Evolutionary conservation across 2,113 vertebrate species (phyloP).

Genomic region (Sinocyclocheilus rhinocerous): DNA sequence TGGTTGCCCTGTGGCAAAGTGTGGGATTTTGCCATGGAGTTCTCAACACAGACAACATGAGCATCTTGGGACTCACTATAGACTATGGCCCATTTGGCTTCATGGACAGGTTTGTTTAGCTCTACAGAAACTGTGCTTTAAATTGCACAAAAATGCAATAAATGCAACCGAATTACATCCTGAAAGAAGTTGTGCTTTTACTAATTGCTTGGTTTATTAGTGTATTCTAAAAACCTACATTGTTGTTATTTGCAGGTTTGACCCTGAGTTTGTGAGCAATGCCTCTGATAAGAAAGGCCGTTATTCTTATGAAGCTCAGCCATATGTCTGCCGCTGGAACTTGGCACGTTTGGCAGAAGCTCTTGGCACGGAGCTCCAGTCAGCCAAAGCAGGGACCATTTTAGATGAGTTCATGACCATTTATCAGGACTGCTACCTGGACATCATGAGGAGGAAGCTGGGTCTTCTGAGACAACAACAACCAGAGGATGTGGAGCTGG

Average conservation of each 20-base stretch:
- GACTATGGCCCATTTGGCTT: slow-evolving; percentile 89
- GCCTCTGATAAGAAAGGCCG: slow-evolving; percentile 80
- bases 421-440: slow-evolving; percentile 77
- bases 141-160: background rate
- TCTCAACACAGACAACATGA: slow-evolving; percentile 89
- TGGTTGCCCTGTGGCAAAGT: slow-evolving; percentile 85
- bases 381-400: slow-evolving; percentile 69
- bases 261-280: slow-evolving; percentile 84
- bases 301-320: slow-evolving; percentile 82
- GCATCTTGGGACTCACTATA: slow-evolving; percentile 82
- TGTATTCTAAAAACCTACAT: background rate
- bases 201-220: background rate
- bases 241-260: slow-evolving; percentile 70
- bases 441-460: slow-evolving; percentile 84
- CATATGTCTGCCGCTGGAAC: slow-evolving; percentile 82
- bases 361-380: slow-evolving; percentile 78
- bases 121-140: background rate
- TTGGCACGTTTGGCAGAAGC: slow-evolving; percentile 81
- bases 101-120: slow-evolving; percentile 78
- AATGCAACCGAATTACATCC: background rate
- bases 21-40: slow-evolving; percentile 87
- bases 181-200: background rate
- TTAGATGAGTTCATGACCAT: slow-evolving; percentile 76
- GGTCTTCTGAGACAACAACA: slow-evolving; percentile 71
- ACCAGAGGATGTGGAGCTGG: slow-evolving; percentile 74